These are phyloP conservation scores for Druon quercuslanigerum DNA, from an alignment of 1,140 invertebrate genomes.

Conservation along the genomic window DNA sequence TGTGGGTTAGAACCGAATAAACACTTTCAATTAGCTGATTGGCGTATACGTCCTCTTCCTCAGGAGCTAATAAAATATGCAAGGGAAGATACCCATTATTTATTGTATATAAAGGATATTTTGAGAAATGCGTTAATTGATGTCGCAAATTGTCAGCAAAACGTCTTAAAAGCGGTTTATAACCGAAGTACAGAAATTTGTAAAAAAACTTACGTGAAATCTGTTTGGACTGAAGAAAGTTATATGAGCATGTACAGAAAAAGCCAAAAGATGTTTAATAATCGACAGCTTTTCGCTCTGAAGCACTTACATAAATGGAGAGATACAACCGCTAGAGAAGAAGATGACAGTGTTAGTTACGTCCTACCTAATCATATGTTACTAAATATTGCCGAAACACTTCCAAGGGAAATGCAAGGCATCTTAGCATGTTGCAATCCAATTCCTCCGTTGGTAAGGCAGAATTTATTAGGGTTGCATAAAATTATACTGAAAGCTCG, in stretches of 20 bases:
- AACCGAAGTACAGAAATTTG: slow-evolving; percentile 85
- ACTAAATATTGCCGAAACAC: slow-evolving; percentile 90
- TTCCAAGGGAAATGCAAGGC: slow-evolving; percentile 95
- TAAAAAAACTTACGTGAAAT: slow-evolving; percentile 88
- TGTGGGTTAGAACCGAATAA: slow-evolving; percentile 88
- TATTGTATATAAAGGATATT: slow-evolving; percentile 93
- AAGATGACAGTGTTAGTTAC: slow-evolving; percentile 95
- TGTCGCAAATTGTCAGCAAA: slow-evolving; percentile 80
- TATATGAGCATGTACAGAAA: slow-evolving; percentile 86
- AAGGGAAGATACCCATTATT: slow-evolving; percentile 95
- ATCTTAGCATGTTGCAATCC: slow-evolving; percentile 96
- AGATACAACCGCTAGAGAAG: slow-evolving; percentile 86
- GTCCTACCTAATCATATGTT: slow-evolving; percentile 98
- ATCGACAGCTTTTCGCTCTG: slow-evolving; percentile 89
- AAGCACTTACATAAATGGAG: slow-evolving; percentile 92
- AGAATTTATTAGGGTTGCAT: slow-evolving; percentile 86
- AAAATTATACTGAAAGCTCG: slow-evolving; percentile 85
- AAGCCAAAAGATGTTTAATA: slow-evolving; percentile 89
- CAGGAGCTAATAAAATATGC: slow-evolving; percentile 92
- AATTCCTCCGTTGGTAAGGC: slow-evolving; percentile 89
- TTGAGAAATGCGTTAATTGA: slow-evolving; percentile 88
- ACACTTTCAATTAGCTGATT: slow-evolving; percentile 95
- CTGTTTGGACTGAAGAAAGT: slow-evolving; percentile 82
- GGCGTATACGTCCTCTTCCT: slow-evolving; percentile 95
- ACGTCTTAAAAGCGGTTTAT: slow-evolving; percentile 84